Evolutionary conservation across 2,888 invertebrate species (phyloP), one percentile per base, ranked within the genome.

Genomic region (Panorpa germanica): DNA sequence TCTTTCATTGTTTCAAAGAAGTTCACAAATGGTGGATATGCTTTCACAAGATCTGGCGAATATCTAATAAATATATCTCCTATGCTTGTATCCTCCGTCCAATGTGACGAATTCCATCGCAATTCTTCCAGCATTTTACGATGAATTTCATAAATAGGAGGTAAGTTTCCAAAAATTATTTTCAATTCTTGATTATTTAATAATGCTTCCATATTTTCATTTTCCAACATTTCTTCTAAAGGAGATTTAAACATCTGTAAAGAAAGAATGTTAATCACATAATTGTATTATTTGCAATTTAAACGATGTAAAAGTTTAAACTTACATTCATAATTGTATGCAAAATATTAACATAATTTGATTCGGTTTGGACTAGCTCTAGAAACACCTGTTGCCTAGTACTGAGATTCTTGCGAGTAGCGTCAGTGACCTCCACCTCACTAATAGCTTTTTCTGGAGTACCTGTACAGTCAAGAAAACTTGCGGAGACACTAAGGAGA

Each of bases 11-110:
- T 83, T 55, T 96, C 95, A 55, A 93, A 95, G 60, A 85, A 95
- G 60, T 98, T 98, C 32, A 98, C 82, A 59, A 91, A 98, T 12
- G 93, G 90, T 37, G 95, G 95, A 60, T 98, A 98, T 2, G 90
- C 85, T 56, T 85, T 90, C 40, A 81, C 68, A 49, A 96, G 63
- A 46, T 82, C 86, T 31, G 80, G 75, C 31, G 82, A 77, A 59
- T 83, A 82, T 50, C 77, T 75, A 31, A 86, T 63, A 50, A 93
- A 78, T 42, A 93, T 74, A 47, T 81, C 73, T 5, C 93, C 95
- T 48, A 88, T 76, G 44, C 72, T 67, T 42, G 70, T 67, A 45
- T 90, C 85, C 49, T 95, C 93, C 37, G 70, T 70, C 90, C 91
- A 95, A 37, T 71, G 63, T n/a, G 43, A 40, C 20, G 20, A 8